These are phyloP conservation scores for Centropus unirufus DNA, from an alignment of 2,113 vertebrate species.

Conservation along the genomic window DNA sequence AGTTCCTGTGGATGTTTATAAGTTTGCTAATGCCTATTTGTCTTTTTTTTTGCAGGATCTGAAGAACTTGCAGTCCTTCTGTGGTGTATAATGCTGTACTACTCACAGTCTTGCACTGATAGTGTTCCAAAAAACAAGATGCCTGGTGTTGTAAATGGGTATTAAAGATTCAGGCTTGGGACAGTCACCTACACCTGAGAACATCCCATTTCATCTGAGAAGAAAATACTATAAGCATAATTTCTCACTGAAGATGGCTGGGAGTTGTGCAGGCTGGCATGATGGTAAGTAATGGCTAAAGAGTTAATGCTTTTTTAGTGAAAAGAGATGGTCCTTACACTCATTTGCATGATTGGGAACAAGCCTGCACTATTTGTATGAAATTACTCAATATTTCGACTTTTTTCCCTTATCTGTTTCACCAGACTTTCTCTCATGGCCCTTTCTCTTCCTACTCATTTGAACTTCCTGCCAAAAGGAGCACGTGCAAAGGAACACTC, in stretches of 20 bases:
- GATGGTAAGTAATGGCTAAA: not conserved
- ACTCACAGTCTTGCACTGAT: not conserved
- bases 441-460: conserved; percentile 18
- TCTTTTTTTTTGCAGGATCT: not conserved
- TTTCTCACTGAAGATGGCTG: not conserved
- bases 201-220: not conserved
- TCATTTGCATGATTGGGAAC: conserved; percentile 34
- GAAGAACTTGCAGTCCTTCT: not conserved
- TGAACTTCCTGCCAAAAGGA: not conserved
- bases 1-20: not conserved
- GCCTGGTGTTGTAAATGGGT: not conserved
- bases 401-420: conserved; percentile 52
- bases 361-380: not conserved
- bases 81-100: fast-evolving
- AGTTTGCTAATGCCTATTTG: not conserved
- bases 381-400: conserved; percentile 56
- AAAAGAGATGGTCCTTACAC: not conserved
- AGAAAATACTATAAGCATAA: not conserved
- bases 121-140: not conserved
- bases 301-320: conserved; percentile 10
- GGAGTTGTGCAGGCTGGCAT: not conserved
- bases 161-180: not conserved
- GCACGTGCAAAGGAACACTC: not conserved
- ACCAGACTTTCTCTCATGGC: conserved; percentile 55
- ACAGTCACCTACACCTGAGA: not conserved